These are phyloP conservation scores for Pimpla rufipes DNA, from an alignment of 2,888 invertebrate genomes.

Conservation along the genomic window DNA sequence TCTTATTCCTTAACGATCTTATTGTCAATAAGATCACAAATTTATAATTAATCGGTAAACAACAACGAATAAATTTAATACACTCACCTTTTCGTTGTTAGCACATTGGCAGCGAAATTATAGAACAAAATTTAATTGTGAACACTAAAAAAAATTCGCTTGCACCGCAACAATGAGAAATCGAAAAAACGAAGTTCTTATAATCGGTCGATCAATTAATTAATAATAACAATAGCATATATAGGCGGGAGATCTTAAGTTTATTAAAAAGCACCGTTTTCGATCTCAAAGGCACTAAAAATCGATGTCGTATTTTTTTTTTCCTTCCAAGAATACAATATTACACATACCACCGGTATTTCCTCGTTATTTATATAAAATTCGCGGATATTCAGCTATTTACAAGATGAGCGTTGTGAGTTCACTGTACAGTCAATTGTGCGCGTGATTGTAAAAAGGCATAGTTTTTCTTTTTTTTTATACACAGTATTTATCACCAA, in stretches of 20 bases:
- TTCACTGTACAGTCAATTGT: constrained; percentile 22
- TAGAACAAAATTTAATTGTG: no score
- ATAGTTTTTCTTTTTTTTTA: background rate
- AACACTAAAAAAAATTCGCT: no score
- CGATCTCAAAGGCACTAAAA: constrained; percentile 68
- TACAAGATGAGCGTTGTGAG: constrained; percentile 45
- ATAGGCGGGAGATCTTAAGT: background rate
- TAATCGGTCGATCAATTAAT: constrained; percentile 23
- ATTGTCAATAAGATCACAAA: no score
- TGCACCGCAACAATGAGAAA: background rate
- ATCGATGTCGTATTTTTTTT: constrained; percentile 57
- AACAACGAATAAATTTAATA: no score
- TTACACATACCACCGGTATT: background rate
- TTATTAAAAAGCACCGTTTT: constrained; percentile 58
- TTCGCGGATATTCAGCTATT: constrained; percentile 39
- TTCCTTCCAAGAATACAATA: constrained; percentile 38
- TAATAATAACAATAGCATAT: constrained; percentile 12
- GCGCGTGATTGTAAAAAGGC: constrained; percentile 26
- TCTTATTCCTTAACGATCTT: no score
- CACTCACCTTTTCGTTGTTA: no score
- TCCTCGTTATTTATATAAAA: constrained; percentile 51
- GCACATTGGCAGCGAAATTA: no score
- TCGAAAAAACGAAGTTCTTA: background rate
- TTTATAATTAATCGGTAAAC: no score
- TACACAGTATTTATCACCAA: background rate